Conservation (phyloP, 2,797 vertebrate genomes). For the Pseudomugil gertrudae region DNA sequence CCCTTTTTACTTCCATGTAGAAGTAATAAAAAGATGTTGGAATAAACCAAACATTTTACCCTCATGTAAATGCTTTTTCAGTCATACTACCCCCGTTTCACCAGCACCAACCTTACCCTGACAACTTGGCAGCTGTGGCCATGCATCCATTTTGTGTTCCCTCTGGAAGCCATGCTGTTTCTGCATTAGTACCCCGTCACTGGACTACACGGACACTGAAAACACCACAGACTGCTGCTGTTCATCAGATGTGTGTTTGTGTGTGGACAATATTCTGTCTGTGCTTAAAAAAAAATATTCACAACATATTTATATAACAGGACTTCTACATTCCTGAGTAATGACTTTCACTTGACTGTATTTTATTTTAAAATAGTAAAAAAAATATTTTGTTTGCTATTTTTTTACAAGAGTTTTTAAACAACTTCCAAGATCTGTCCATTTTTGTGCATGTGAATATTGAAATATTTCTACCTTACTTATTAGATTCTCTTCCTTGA, state of each 20-base stretch:
- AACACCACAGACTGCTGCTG: slow-evolving; percentile 17
- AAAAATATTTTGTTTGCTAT: too few species aligned
- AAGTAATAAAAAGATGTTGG: neutral
- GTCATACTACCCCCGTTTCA: slow-evolving; percentile 2
- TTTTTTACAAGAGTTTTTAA: too few species aligned
- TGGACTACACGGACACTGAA: slow-evolving; percentile 14
- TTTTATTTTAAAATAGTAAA: too few species aligned
- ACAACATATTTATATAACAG: too few species aligned
- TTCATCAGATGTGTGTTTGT: neutral
- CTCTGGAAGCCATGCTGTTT: slow-evolving; percentile 59
- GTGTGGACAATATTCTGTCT: neutral
- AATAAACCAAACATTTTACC: slow-evolving; percentile 1
- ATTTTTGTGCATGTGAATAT: too few species aligned
- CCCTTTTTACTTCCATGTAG: neutral
- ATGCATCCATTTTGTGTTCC: slow-evolving; percentile 55
- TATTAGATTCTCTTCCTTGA: too few species aligned
- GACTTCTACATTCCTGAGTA: too few species aligned
- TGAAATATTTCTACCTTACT: too few species aligned
- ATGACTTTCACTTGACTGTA: too few species aligned
- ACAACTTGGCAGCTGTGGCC: slow-evolving; percentile 56
- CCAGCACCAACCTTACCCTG: slow-evolving; percentile 29
- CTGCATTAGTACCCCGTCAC: slow-evolving; percentile 51
- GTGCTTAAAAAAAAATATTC: too few species aligned
- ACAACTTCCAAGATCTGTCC: too few species aligned
- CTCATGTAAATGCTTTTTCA: neutral